A percentile compares a stretch with the other conserved stretches of the same genome.
Evolutionary conservation across 2,113 vertebrate genomes (phyloP).

Genomic region (Cromileptes altivelis): DNA sequence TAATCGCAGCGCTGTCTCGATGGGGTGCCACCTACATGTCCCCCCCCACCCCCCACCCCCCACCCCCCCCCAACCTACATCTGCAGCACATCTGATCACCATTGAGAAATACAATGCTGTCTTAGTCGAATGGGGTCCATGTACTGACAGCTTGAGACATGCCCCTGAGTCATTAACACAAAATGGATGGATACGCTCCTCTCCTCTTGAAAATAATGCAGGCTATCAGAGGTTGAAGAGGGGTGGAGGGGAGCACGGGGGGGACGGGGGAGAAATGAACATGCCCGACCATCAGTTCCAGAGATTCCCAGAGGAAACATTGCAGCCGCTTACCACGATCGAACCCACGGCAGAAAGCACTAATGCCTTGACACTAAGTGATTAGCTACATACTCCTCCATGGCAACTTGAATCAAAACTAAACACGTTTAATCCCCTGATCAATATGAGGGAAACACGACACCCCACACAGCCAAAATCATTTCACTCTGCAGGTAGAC

Average conservation of each 20-base stretch:
- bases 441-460: constrained; percentile 40
- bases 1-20: constrained; percentile 37
- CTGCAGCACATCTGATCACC: constrained; percentile 29
- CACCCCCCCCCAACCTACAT: neutral
- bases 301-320: constrained; percentile 50
- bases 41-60: constrained; percentile 17
- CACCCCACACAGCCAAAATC: neutral
- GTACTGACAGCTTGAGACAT: constrained; percentile 48
- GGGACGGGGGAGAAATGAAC: constrained; percentile 26
- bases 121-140: constrained; percentile 20
- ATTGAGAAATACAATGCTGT: constrained; percentile 16
- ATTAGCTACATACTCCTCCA: constrained; percentile 58
- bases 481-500: constrained; percentile 7
- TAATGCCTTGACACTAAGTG: constrained; percentile 60
- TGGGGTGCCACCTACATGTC: constrained; percentile 31
- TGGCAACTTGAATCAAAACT: constrained; percentile 45
- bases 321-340: constrained; percentile 45
- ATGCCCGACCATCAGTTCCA: constrained; percentile 17
- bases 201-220: constrained; percentile 30
- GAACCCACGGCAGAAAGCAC: constrained; percentile 25
- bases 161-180: constrained; percentile 38
- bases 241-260: neutral
- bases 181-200: constrained; percentile 36
- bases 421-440: constrained; percentile 54
- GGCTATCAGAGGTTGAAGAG: constrained; percentile 2